Percentiles rank a stretch among this genome's conserved stretches.
Conservation (phyloP, 2,113 vertebrate genomes). For the Girardinichthys multiradiatus region DNA sequence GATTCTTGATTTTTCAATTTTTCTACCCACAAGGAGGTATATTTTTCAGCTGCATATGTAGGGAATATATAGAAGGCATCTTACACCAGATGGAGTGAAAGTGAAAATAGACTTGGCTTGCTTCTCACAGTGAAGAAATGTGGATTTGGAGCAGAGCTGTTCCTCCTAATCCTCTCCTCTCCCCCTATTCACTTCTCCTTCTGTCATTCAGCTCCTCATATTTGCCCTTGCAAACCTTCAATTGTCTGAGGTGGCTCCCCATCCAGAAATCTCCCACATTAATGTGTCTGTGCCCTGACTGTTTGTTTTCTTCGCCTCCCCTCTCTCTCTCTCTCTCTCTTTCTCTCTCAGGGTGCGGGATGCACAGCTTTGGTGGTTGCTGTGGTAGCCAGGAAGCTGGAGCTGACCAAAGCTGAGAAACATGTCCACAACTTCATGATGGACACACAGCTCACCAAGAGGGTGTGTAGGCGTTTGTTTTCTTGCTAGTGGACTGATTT, state of each 20-base stretch:
- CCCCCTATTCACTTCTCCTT: constrained; percentile 57
- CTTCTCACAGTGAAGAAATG: constrained; percentile 62
- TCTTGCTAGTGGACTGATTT: neutral
- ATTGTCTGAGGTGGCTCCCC: constrained; percentile 55
- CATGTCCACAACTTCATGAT: constrained; percentile 99
- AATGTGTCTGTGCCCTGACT: constrained; percentile 52
- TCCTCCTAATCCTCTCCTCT: constrained; percentile 59
- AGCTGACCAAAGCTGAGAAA: constrained; percentile 98
- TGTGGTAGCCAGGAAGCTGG: constrained; percentile 97
- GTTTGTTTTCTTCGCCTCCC: constrained; percentile 41
- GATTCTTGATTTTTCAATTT: constrained; percentile 32
- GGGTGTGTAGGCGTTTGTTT: constrained; percentile 82
- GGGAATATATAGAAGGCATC: constrained; percentile 51
- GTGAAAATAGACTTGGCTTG: constrained; percentile 77
- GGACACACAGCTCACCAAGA: constrained; percentile 98
- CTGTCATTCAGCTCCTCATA: constrained; percentile 46
- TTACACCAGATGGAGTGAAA: constrained; percentile 72
- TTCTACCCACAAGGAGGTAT: constrained; percentile 26
- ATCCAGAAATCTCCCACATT: constrained; percentile 37
- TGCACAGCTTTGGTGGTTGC: constrained; percentile 98
- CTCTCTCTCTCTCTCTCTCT: constrained; percentile 6
- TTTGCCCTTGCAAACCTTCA: constrained; percentile 57
- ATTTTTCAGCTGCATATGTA: constrained; percentile 52
- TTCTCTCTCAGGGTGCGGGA: constrained; percentile 86
- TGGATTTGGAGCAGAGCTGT: constrained; percentile 59